Evolutionary conservation across 2,888 invertebrate genomes (phyloP).

Genomic region (Drosophila nr. medialis): DNA sequence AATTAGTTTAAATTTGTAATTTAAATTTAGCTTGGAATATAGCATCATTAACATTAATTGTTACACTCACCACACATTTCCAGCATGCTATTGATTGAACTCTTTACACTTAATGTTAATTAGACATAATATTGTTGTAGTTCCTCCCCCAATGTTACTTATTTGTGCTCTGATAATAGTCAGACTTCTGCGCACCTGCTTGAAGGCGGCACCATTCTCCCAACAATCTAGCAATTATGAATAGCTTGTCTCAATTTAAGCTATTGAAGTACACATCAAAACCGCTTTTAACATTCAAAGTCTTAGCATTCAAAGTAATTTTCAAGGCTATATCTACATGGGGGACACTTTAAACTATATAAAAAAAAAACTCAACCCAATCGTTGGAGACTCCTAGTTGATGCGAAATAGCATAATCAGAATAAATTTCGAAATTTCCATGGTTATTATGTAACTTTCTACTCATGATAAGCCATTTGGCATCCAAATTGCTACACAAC

Average conservation of each 20-base stretch:
- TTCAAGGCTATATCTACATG: not conserved
- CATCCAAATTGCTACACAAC: too few relatives aligned
- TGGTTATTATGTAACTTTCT: not conserved
- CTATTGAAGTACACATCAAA: not conserved
- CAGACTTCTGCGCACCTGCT: not conserved
- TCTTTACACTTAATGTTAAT: not conserved
- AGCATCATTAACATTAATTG: not conserved
- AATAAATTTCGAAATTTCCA: not conserved
- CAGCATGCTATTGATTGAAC: not conserved
- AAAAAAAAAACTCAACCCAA: not conserved
- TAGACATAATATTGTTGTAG: not conserved
- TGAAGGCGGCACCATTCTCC: not conserved
- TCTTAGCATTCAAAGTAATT: too few relatives aligned
- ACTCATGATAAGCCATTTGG: not conserved
- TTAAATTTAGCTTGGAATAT: not conserved
- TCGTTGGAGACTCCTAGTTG: not conserved
- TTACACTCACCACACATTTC: not conserved
- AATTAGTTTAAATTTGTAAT: not conserved
- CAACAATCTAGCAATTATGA: not conserved
- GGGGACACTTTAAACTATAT: not conserved
- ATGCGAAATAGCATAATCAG: not conserved
- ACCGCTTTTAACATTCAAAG: not conserved
- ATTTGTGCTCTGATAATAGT: not conserved
- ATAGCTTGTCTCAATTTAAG: fast-evolving
- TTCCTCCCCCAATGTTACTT: too few relatives aligned